Base-by-base conservation (phyloP, 2,888 invertebrate species). In the Macrosiphum euphorbiae region DNA sequence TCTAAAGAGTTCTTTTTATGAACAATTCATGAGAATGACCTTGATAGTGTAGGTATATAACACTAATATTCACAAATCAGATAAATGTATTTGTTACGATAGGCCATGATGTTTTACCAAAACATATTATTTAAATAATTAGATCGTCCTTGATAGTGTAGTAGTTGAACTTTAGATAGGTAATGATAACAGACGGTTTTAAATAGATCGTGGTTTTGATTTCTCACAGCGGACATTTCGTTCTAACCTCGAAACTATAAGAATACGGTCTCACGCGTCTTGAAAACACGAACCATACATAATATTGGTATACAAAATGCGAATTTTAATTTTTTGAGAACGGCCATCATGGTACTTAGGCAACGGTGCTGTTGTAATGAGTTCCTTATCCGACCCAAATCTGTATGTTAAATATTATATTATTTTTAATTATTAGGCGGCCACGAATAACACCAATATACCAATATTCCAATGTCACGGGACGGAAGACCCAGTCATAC, bases 381-480 rank as follows among this genome's bases (percentile, higher is more conserved):
- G 7, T 20, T 35, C 35, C 7, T 20, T 20, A 20, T 35, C 35
- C 26, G 13, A n/a, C 1, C 3, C 94, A 50, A 41, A 94, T 89
- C 58, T 85, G 1, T 85, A 44, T 85, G 2, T 78, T 35, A 78
- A 35, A 35, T 85, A 44, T 16, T 44, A 28, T 16, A n/a, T 94
- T 16, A 87, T 91, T 87, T 61, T n/a, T 50, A 8, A 41, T 92
- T 44, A n/a, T 3, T 47, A 92, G 98, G 97, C 95, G 95, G 96
- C 96, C 90, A 95, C 96, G 95, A 96, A 96, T 67, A 97, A 97
- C 95, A 96, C 95, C 95, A 96, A 96, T 91, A 96, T 96, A 91
- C 96, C 96, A 28, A 96, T 99, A 95, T 97, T 99, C 95, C 99
- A 99, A 96, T 99, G 99, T 95, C 99, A 99, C 96, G 99, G 99